phyloP scores from a whole-genome alignment of 2,797 vertebrate species.

The Emys orbicularis region DNA sequence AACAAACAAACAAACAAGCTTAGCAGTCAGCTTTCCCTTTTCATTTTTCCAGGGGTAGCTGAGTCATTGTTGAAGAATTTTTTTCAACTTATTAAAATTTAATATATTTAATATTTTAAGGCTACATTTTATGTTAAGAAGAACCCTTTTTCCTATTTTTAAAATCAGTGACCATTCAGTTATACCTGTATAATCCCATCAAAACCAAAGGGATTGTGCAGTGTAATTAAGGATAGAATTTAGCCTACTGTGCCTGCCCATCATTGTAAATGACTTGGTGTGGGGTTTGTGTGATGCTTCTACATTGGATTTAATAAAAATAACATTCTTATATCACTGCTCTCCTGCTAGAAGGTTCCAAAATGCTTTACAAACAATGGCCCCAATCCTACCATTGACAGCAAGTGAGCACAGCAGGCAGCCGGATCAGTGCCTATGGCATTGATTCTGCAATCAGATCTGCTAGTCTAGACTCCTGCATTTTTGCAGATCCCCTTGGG shows the following conservation, averaged over 20 bases:
- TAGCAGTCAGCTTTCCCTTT: slow-evolving; percentile 21
- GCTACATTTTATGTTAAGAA: not conserved
- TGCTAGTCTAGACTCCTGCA: not conserved
- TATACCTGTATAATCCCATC: not conserved
- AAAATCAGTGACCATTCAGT: slow-evolving; percentile 35
- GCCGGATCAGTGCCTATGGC: rapidly evolving
- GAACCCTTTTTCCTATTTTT: not conserved
- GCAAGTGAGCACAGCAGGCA: not conserved
- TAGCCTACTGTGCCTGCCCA: not conserved
- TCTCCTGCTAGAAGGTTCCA: not conserved
- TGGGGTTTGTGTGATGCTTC: not conserved
- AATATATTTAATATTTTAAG: not conserved
- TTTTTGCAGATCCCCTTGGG: not conserved
- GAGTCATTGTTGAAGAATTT: not conserved
- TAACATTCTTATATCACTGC: not conserved
- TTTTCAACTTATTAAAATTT: not conserved
- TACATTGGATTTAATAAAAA: slow-evolving; percentile 17
- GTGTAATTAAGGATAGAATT: slow-evolving; percentile 3
- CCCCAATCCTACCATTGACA: not conserved
- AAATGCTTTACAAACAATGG: not conserved
- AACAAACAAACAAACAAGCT: slow-evolving; percentile 1
- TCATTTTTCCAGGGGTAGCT: slow-evolving; percentile 3
- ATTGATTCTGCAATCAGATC: not conserved
- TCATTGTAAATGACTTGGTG: not conserved
- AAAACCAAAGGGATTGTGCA: not conserved